Base-by-base conservation (phyloP, 2,113 vertebrate genomes). In the Ancistrus triradiatus region DNA sequence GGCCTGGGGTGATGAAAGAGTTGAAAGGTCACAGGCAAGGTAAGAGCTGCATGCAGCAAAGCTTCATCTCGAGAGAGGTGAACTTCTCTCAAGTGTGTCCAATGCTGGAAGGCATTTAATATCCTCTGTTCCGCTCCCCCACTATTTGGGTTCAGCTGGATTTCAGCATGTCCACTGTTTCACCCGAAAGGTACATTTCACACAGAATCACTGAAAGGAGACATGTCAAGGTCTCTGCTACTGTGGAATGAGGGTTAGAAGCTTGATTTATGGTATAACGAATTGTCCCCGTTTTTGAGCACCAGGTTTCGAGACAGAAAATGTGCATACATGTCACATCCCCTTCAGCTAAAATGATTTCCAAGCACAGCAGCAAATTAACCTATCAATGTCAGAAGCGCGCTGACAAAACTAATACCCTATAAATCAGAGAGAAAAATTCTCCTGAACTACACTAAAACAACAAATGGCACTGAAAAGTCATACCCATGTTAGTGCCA, bases 1-100 rank as follows among this genome's bases (percentile, higher is more conserved):
- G 68, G 58, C 50, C 48, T 13, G 35, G 14, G 59, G 69, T 37
- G 62, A 44, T 44, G 10, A 31, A 31, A 27, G 40, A 66, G 69
- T 60, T 42, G 48, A 81, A 74, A 80, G 74, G 66, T 78, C 70
- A 74, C 31, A 40, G 70, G 11, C 69, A 53, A 77, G 64, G 74
- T 70, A 57, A 78, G 52, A 11, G 68, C 67, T 56, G 59, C 64
- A 63, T 69, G 48, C 47, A 72, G 62, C 44, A 76, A 78, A 81
- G 62, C 75, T 71, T 49, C 21, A 59, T 61, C 65, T 79, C 59
- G 56, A 63, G 37, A 51, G 25, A 50, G 60, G 55, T 76, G 70
- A 60, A 59, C 63, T 55, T 37, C 47, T 33, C 50, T 38, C 52
- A 63, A 37, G 38, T 42, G 24, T 47, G 51, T 57, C 51, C 59